Conservation (phyloP, 1,140 invertebrate species). For the Anadara kagoshimensis region DNA sequence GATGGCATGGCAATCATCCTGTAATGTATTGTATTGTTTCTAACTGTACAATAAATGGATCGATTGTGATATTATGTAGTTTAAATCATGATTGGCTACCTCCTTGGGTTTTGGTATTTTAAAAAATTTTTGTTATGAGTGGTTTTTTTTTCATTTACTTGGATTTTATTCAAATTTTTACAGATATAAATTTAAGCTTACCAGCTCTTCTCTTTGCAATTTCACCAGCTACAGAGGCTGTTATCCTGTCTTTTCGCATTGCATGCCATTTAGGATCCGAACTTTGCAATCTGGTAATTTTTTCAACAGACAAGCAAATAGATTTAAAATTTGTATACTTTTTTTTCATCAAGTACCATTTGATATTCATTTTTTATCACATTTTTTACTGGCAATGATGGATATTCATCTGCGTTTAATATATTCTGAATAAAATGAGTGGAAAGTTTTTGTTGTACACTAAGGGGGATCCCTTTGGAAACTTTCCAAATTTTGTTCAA, state of each 20-base stretch:
- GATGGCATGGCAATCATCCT: too few species aligned
- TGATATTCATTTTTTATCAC: not conserved
- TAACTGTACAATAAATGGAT: too few species aligned
- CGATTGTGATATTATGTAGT: too few species aligned
- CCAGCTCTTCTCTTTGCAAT: not conserved
- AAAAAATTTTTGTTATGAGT: not conserved
- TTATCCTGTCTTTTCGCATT: conserved; percentile 12
- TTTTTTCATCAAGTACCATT: conserved; percentile 10
- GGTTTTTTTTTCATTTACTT: too few species aligned
- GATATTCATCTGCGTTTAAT: conserved; percentile 18
- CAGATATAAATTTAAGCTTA: too few species aligned
- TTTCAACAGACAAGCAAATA: conserved; percentile 10
- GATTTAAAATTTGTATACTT: not conserved
- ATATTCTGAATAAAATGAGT: conserved; percentile 28
- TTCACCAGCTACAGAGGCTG: conserved; percentile 23
- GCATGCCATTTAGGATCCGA: conserved; percentile 27
- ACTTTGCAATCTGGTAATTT: conserved; percentile 27
- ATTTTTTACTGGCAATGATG: conserved; percentile 21
- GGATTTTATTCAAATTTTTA: too few species aligned
- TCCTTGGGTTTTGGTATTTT: too few species aligned
- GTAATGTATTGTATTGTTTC: too few species aligned
- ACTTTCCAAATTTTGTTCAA: conserved; percentile 36
- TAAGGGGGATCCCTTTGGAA: conserved; percentile 22
- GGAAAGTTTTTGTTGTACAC: conserved; percentile 32
- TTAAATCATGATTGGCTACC: too few species aligned